These are phyloP conservation scores for Periparus ater DNA, from an alignment of 2,797 vertebrate genomes.

Conservation along the genomic window DNA sequence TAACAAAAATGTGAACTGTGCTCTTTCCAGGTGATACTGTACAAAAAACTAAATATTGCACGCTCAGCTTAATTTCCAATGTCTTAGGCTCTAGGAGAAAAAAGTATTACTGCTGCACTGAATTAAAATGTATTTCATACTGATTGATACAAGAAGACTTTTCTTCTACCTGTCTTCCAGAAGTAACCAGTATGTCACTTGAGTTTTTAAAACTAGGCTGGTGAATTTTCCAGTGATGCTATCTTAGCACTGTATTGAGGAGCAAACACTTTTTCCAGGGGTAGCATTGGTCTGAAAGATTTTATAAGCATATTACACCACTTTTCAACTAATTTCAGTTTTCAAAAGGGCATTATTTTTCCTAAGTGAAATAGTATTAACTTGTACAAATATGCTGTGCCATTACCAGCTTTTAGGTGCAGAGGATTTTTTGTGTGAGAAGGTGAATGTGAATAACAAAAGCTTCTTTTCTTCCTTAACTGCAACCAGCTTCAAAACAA, in stretches of 20 bases:
- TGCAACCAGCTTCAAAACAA: neutral
- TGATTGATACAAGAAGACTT: constrained; percentile 44
- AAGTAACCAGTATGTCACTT: constrained; percentile 9
- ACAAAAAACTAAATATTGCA: constrained; percentile 8
- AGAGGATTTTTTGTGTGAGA: neutral
- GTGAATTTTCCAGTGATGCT: neutral
- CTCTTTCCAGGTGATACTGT: constrained; percentile 43
- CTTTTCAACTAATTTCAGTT: neutral
- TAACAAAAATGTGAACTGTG: constrained; percentile 23
- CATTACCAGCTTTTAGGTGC: neutral
- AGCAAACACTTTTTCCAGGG: neutral
- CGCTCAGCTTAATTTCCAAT: neutral
- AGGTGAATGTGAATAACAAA: neutral
- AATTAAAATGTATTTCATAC: constrained; percentile 65
- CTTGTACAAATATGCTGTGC: neutral
- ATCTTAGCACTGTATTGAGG: neutral
- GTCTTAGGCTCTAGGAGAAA: constrained; percentile 23
- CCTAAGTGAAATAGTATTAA: neutral
- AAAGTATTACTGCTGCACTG: constrained; percentile 59
- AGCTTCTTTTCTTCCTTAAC: neutral
- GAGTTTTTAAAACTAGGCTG: neutral
- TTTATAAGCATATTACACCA: neutral
- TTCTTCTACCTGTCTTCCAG: constrained; percentile 34
- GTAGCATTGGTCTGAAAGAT: neutral
- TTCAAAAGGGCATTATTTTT: neutral